These are phyloP conservation scores for Drosophila littoralis DNA, from an alignment of 1,140 invertebrate genomes.

Conservation along the genomic window DNA sequence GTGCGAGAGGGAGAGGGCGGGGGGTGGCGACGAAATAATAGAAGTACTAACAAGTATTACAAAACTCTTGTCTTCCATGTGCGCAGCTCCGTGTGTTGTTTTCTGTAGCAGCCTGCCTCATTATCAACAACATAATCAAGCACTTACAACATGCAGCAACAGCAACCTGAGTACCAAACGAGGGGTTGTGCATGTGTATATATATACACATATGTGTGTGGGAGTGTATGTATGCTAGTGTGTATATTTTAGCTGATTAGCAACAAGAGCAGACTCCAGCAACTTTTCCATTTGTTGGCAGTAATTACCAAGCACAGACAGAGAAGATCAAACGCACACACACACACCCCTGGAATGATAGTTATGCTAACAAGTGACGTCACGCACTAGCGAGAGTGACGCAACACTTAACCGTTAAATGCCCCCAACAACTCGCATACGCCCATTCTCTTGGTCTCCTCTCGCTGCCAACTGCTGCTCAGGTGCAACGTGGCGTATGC, in stretches of 20 bases:
- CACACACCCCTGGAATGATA: not conserved
- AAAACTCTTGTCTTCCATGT: constrained; percentile 25
- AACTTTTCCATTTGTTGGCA: constrained; percentile 65
- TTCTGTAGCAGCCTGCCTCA: constrained; percentile 50
- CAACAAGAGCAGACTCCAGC: constrained; percentile 30
- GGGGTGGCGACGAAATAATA: not conserved
- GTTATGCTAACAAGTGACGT: constrained; percentile 63
- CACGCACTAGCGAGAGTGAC: constrained; percentile 76
- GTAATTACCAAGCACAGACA: constrained; percentile 68
- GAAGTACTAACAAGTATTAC: not conserved
- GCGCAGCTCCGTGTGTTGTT: constrained; percentile 20
- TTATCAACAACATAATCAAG: constrained; percentile 78
- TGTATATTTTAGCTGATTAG: constrained; percentile 42
- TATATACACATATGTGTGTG: not conserved
- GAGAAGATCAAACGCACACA: constrained; percentile 16
- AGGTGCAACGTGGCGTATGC: constrained; percentile 67
- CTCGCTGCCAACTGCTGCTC: constrained; percentile 20
- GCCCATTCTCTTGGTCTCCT: not conserved
- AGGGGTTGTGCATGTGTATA: not conserved
- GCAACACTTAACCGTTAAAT: constrained; percentile 75
- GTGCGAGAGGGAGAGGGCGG: not conserved
- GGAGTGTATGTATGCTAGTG: constrained; percentile 13
- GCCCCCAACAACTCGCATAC: constrained; percentile 56
- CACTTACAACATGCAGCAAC: constrained; percentile 53
- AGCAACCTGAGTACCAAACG: constrained; percentile 12